Conservation (phyloP, 2,888 invertebrate species). For the Ecliptopera silaceata region DNA sequence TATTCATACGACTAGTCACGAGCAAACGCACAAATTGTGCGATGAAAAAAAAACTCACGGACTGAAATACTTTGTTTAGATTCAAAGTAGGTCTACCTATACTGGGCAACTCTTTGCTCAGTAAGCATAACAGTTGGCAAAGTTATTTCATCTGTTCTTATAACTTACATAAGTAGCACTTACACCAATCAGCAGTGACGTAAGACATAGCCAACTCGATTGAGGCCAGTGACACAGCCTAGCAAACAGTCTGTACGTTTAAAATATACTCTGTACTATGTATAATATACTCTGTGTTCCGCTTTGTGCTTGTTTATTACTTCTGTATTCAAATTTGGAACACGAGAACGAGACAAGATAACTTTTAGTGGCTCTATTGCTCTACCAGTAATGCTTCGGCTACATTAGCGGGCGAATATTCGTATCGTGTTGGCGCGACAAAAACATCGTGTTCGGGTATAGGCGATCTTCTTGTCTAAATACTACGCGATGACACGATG, state of each 20-base stretch:
- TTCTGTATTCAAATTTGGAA: conserved; percentile 31
- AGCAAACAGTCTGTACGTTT: not conserved
- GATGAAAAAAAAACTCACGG: too few species aligned
- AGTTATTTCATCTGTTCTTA: conserved; percentile 7
- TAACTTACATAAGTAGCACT: conserved; percentile 9
- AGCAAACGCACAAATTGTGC: too few species aligned
- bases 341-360: conserved; percentile 16
- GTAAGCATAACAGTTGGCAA: not conserved
- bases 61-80: too few species aligned
- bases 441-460: too few species aligned
- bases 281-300: conserved; percentile 17
- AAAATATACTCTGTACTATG: too few species aligned
- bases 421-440: too few species aligned
- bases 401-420: too few species aligned
- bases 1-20: too few species aligned
- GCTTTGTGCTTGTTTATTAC: conserved; percentile 30
- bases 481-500: too few species aligned
- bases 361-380: not conserved
- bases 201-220: conserved; percentile 27
- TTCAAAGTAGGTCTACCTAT: too few species aligned
- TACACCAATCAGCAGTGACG: conserved; percentile 26
- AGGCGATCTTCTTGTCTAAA: too few species aligned
- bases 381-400: not conserved
- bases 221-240: conserved; percentile 13
- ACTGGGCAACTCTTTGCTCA: not conserved